Evolutionary conservation across 1,140 invertebrate genomes (phyloP).

Genomic region (Vollenhovia emeryi): DNA sequence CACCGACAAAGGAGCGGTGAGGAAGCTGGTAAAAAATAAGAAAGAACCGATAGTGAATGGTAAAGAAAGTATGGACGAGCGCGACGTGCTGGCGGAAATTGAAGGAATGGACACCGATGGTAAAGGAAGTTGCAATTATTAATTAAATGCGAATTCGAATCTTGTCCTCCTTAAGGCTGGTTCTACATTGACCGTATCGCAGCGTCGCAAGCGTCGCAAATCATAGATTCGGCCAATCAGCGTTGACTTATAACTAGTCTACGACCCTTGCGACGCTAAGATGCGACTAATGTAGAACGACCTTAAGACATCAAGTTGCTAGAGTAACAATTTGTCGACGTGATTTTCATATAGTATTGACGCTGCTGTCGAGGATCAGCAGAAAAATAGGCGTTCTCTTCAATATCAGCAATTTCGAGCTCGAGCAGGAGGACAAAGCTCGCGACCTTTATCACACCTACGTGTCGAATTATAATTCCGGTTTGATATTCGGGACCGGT

Average conservation of each 20-base stretch:
- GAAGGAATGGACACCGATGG: conserved; percentile 75
- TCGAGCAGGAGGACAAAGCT: conserved; percentile 73
- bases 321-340: neutral
- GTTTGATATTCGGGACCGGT: conserved; percentile 59
- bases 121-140: conserved; percentile 39
- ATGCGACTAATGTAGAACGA: too few species aligned
- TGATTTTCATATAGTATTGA: conserved; percentile 74
- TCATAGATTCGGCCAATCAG: too few species aligned
- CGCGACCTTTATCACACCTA: conserved; percentile 80
- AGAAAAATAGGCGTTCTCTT: conserved; percentile 73
- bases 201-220: too few species aligned
- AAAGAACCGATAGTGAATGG: conserved; percentile 24
- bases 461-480: conserved; percentile 76
- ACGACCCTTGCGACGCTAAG: too few species aligned
- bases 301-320: neutral
- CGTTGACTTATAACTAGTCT: too few species aligned
- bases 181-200: too few species aligned
- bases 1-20: neutral
- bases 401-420: conserved; percentile 76
- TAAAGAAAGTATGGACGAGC: conserved; percentile 41
- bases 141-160: neutral
- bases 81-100: conserved; percentile 11
- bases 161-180: neutral
- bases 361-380: conserved; percentile 73
- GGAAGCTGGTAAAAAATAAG: conserved; percentile 42